These are phyloP conservation scores for Fragum sueziense DNA, from an alignment of 2,888 invertebrate species.

Conservation along the genomic window DNA sequence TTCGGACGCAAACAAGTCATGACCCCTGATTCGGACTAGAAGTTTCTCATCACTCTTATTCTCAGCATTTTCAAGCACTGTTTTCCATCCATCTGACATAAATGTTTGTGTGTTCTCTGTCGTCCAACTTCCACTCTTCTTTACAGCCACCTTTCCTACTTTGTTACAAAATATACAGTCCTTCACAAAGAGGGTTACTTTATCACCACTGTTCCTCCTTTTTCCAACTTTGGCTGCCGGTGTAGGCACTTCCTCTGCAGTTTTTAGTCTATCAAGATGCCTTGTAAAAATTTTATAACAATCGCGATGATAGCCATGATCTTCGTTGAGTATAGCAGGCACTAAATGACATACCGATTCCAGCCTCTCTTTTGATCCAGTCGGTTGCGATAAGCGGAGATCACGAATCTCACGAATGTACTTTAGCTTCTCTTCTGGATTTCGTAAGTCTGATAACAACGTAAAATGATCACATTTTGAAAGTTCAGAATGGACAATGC, in stretches of 20 bases:
- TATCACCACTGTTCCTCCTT: constrained; percentile 10
- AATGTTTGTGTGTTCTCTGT: constrained; percentile 9
- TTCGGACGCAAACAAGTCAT: constrained; percentile 23
- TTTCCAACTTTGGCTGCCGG: background rate
- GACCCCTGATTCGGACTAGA: constrained; percentile 9
- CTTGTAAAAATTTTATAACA: constrained; percentile 23
- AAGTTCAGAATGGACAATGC: background rate
- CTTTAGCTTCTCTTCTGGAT: background rate
- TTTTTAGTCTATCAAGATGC: constrained; percentile 20
- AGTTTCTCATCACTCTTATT: constrained; percentile 10
- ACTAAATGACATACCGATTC: too few species aligned
- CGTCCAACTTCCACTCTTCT: constrained; percentile 5
- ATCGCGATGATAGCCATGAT: constrained; percentile 30
- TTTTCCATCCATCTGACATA: constrained; percentile 11
- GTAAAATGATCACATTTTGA: constrained; percentile 12
- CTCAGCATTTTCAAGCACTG: constrained; percentile 11
- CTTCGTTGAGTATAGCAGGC: background rate
- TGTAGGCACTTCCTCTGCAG: background rate
- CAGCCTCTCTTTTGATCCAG: too few species aligned
- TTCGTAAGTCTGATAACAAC: background rate
- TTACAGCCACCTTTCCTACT: background rate
- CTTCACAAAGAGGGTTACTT: constrained; percentile 7
- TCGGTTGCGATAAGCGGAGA: too few species aligned
- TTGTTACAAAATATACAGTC: constrained; percentile 29
- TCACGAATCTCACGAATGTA: background rate